These are phyloP conservation scores for Scalopus aquaticus DNA, from an alignment of 2,113 vertebrate species.

Conservation along the genomic window DNA sequence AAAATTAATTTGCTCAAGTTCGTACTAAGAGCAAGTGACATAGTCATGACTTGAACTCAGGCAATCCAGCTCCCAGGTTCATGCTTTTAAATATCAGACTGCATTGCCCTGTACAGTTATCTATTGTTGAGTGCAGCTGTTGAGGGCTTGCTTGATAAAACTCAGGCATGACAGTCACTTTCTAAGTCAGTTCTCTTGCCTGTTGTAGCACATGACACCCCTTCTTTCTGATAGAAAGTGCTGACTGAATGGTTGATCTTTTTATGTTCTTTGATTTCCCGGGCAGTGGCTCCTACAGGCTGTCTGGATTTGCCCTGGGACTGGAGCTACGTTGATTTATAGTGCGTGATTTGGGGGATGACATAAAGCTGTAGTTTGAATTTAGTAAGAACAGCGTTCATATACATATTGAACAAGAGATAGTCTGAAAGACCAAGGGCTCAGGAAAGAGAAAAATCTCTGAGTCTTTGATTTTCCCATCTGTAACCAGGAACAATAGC, in stretches of 20 bases:
- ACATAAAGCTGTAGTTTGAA: not conserved
- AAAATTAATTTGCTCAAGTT: not conserved
- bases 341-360: not conserved
- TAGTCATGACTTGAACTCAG: not conserved
- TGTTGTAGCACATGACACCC: no score
- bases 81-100: not conserved
- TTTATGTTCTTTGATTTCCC: not conserved
- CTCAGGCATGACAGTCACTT: no score
- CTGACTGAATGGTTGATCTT: not conserved
- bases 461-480: not conserved
- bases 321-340: not conserved
- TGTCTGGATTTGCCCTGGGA: not conserved
- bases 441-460: not conserved
- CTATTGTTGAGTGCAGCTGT: not conserved
- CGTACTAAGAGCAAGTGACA: not conserved
- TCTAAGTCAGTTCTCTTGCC: not conserved
- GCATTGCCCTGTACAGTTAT: not conserved
- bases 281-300: not conserved
- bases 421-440: not conserved
- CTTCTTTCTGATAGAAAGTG: not conserved
- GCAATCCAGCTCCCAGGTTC: not conserved
- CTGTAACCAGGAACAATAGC: not conserved
- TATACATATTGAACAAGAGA: not conserved
- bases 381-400: not conserved
- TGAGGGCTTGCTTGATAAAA: not conserved